Base-by-base conservation (phyloP, 2,888 invertebrate genomes). In the Theretra japonica region DNA sequence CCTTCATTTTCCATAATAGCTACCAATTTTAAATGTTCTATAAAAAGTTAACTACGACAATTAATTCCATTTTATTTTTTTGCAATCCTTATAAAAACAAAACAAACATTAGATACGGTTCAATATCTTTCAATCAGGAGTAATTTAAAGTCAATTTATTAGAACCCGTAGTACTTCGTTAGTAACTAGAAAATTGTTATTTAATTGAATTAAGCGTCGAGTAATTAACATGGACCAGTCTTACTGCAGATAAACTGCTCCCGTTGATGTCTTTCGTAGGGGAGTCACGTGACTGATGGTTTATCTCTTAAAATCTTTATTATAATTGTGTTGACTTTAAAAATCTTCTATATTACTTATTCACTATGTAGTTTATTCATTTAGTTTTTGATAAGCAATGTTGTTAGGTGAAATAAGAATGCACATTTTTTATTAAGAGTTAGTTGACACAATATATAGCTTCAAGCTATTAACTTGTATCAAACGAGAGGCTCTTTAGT, bases 221-320 rank as follows among this genome's bases (percentile, higher is more conserved):
- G 70, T 68, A 70, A 68, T 57, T 70, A 71, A 50, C 70, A 15
- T 3, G 41, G 33, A 58, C 72, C 65, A 72, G 65, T 65, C 5
- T 48, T 17, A 48, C 23, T 65, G 65, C 23, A 65, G 25, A 58
- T 58, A 56, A 72, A 56, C 53, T 50, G 50, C 57, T 73, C 65
- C 70, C 76, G 75, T 76, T 76, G 68, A 74, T 70, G 56, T 75
- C 73, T 74, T 76, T 76, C 73, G 73, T 74, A 68, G 25, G 69
- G 41, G 33, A 30, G 53, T 75, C 73, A 73, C 65, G 60, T 71
- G 58, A 72, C 53, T 15, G 17, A 41, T 17, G 23, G 11, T 2
- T 65, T 48, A 48, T 65, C 65, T 17, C 48, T 11, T n/a, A n/a
- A 53, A 53, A n/a, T 53, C n/a, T 53, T n/a, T 3, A 17, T n/a